Evolutionary conservation across 2,888 invertebrate genomes (phyloP), one percentile per base, ranked within the genome.

Genomic region (Abrostola tripartita): DNA sequence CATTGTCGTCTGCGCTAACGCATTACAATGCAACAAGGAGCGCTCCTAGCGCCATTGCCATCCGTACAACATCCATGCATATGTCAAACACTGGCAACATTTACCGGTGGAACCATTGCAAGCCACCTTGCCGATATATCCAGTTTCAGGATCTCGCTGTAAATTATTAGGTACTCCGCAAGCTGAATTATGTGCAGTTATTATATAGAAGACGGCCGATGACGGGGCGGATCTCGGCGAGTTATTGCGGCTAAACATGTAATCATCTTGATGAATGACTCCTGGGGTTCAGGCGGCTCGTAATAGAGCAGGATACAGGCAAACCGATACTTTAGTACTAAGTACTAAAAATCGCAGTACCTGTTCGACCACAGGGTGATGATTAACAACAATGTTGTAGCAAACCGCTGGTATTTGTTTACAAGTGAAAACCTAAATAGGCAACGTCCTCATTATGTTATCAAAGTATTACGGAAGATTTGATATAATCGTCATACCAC

Each of bases 211-310:
- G 66, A 65, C 61, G 57, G 54, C 52, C 65, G 70, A 54, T 49
- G 40, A 55, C 58, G 66, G 65, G 76, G 71, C 65, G 73, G 75
- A 74, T 68, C 69, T 61, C 65, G 69, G 51, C 70, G 57, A 79
- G 76, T 81, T 79, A 81, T 74, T 47, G 60, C 53, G 55, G 54
- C 60, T 60, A 56, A 61, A 53, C 71, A 57, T 83, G 75, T 83
- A 85, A 87, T 87, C 82, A 84, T 81, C 77, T 81, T 81, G 85
- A 85, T 85, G 79, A 81, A 86, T 74, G 65, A 68, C 72, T 79
- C 69, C 62, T 70, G 52, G 76, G 73, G 65, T 64, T 61, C 60
- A 35, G 35, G 47, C 52, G 14, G 56, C 50, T 55, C 41, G 41
- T 61, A 68, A 64, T 67, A 60, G 35, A 47, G 52, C 59, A 60